Conservation (phyloP, 2,797 vertebrate species). For the Hydrolagus colliei region DNA sequence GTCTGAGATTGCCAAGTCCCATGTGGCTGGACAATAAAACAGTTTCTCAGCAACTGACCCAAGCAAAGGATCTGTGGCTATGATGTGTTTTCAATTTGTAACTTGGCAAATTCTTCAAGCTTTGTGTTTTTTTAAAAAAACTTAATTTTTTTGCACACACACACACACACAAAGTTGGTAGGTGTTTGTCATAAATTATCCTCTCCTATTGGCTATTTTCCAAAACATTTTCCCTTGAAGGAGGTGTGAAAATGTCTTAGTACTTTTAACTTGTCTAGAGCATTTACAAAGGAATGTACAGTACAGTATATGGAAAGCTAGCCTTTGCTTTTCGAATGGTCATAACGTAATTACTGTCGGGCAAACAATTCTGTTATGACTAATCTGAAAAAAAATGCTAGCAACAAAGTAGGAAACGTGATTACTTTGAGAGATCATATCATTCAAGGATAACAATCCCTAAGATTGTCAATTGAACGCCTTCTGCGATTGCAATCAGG, state of each 20-base stretch:
- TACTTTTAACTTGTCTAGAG: neutral
- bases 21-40: too few species aligned
- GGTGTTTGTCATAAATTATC: neutral
- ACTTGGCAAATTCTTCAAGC: neutral
- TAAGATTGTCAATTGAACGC: neutral
- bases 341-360: neutral
- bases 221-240: neutral
- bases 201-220: neutral
- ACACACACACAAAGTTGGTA: neutral
- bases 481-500: neutral
- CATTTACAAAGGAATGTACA: neutral
- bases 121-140: neutral
- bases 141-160: neutral
- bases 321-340: neutral
- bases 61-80: too few species aligned
- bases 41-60: too few species aligned
- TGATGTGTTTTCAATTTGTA: neutral
- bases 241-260: neutral
- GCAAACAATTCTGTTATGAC: too few species aligned
- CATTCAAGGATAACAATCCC: neutral
- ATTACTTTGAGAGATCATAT: neutral
- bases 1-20: too few species aligned
- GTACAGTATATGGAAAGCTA: neutral
- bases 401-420: neutral
- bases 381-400: neutral